Conservation (phyloP, 2,113 vertebrate genomes). For the Pachycephala philippinensis region DNA sequence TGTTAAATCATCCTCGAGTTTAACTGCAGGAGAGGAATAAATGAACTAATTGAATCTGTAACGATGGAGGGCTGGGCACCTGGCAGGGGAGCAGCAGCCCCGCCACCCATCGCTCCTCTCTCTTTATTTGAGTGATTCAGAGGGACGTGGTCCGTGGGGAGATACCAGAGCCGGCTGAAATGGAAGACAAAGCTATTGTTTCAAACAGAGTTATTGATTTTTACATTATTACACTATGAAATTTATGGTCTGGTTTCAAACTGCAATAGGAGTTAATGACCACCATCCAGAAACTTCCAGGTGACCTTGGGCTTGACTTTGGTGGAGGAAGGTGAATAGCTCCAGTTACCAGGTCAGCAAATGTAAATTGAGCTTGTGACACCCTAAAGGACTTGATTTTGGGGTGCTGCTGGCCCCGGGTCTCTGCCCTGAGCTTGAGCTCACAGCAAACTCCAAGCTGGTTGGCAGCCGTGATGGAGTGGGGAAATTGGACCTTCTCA, state of each 20-base stretch:
- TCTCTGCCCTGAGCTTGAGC: not conserved
- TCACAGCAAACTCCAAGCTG: not conserved
- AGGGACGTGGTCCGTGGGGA: conserved; percentile 34
- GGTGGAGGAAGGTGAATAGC: conserved; percentile 11
- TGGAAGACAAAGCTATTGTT: conserved; percentile 67
- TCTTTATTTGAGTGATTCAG: conserved; percentile 16
- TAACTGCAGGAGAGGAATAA: conserved; percentile 16
- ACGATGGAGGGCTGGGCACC: not conserved
- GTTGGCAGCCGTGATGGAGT: not conserved
- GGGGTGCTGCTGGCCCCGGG: not conserved
- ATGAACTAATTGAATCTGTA: conserved; percentile 26
- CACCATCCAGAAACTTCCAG: conserved; percentile 54
- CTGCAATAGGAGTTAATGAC: conserved; percentile 65
- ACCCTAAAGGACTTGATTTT: not conserved
- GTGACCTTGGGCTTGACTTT: conserved; percentile 57
- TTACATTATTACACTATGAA: conserved; percentile 71
- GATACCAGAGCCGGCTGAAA: conserved; percentile 40
- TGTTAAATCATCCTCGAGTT: conserved; percentile 8
- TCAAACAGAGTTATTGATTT: conserved; percentile 71
- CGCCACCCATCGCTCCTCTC: not conserved
- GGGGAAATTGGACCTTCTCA: not conserved
- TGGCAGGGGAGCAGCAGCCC: not conserved
- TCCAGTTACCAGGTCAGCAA: not conserved
- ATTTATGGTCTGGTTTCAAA: conserved; percentile 71
- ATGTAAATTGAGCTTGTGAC: not conserved